phyloP scores from a whole-genome alignment of 2,888 invertebrate genomes.

The Pherbina coryleti region DNA sequence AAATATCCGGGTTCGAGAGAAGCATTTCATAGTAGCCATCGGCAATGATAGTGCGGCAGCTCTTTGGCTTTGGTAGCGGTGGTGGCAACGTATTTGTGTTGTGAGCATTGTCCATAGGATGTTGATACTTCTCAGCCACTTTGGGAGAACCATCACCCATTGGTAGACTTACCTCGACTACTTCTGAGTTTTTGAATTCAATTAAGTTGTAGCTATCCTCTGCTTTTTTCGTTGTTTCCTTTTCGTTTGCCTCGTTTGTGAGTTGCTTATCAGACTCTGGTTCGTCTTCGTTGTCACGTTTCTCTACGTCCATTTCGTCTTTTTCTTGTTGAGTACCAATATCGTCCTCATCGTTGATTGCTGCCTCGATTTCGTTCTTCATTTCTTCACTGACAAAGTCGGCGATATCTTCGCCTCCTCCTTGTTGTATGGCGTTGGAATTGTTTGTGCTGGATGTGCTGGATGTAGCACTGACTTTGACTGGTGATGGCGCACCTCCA shows the following conservation, averaged over 20 bases:
- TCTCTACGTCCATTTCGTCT: slow-evolving; percentile 47
- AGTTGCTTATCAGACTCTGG: slow-evolving; percentile 56
- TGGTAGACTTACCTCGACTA: slow-evolving; percentile 48
- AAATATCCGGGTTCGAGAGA: slow-evolving; percentile 83
- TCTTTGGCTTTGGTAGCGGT: slow-evolving; percentile 71
- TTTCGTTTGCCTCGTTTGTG: slow-evolving; percentile 37
- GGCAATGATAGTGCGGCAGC: slow-evolving; percentile 77
- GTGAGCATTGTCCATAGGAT: slow-evolving; percentile 12
- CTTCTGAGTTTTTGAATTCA: slow-evolving; percentile 51
- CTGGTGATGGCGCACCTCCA: slow-evolving; percentile 70
- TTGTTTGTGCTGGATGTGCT: slow-evolving; percentile 47
- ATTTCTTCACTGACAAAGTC: slow-evolving; percentile 65
- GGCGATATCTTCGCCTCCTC: slow-evolving; percentile 69
- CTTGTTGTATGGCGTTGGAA: slow-evolving; percentile 64
- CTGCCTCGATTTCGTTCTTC: slow-evolving; percentile 66
- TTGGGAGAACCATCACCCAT: slow-evolving; percentile 40
- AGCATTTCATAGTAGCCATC: slow-evolving; percentile 86
- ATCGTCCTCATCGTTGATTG: slow-evolving; percentile 63
- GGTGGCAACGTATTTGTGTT: slow-evolving; percentile 63
- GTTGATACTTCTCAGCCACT: slow-evolving; percentile 42
- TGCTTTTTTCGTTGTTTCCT: slow-evolving; percentile 41
- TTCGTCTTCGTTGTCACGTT: slow-evolving; percentile 54
- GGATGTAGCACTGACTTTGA: slow-evolving; percentile 59
- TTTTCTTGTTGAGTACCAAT: slow-evolving; percentile 45
- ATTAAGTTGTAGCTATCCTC: slow-evolving; percentile 50